Percentiles rank a stretch among this genome's conserved stretches.
phyloP scores from a whole-genome alignment of 2,888 invertebrate genomes.

The Tachina fera region DNA sequence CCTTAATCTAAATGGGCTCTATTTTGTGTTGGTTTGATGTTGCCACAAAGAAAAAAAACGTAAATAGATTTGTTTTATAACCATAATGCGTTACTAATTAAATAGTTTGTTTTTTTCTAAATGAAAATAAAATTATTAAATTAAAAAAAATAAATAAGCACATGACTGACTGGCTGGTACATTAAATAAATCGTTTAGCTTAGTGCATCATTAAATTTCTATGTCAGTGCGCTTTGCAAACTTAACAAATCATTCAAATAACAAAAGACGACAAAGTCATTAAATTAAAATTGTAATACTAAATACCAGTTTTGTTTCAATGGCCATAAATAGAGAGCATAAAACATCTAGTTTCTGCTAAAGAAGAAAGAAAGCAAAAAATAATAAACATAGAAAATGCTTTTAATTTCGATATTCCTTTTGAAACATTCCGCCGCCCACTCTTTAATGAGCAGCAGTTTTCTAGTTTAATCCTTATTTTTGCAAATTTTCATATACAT shows the following conservation, averaged over 20 bases:
- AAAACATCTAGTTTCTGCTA: not conserved
- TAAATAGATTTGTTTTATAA: not conserved
- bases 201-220: conserved; percentile 57
- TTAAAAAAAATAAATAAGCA: conserved; percentile 10
- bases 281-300: conserved; percentile 21
- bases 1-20: too few species aligned
- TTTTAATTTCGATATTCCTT: conserved; percentile 2
- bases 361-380: not conserved
- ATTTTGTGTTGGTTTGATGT: not conserved
- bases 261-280: conserved; percentile 16
- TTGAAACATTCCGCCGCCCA: not conserved
- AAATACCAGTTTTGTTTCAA: conserved; percentile 10
- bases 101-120: not conserved
- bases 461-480: conserved; percentile 4
- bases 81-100: not conserved
- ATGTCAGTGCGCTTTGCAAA: conserved; percentile 46
- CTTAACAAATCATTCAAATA: conserved; percentile 51
- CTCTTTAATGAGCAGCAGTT: not conserved
- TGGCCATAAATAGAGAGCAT: conserved; percentile 13
- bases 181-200: conserved; percentile 40
- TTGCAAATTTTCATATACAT: not conserved
- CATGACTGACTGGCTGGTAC: not conserved
- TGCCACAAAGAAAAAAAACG: not conserved
- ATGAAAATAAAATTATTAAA: not conserved
- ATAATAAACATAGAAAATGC: not conserved